Conservation (phyloP, 2,113 vertebrate genomes). For the rabbit (Oryctolagus cuniculus) region DNA sequence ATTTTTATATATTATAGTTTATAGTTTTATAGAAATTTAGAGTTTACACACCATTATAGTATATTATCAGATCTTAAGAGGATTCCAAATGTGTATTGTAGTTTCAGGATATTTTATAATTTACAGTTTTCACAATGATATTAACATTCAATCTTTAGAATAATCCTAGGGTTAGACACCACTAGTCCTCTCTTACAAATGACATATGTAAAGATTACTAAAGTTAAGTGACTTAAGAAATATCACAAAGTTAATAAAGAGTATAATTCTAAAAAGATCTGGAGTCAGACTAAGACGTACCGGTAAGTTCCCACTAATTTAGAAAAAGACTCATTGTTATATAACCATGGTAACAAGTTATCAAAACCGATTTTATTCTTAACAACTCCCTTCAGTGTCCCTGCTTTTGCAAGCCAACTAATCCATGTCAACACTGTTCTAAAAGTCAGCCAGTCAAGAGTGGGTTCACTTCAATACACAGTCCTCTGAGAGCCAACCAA, state of each 20-base stretch:
- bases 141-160: conserved; percentile 43
- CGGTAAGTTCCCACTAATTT: neutral
- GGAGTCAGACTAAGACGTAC: neutral
- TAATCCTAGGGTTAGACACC: neutral
- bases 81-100: conserved; percentile 19
- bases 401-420: neutral
- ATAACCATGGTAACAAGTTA: neutral
- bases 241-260: neutral
- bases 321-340: neutral
- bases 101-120: neutral
- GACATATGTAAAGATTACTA: neutral
- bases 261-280: neutral
- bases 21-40: neutral
- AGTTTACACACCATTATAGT: neutral
- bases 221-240: conserved; percentile 19
- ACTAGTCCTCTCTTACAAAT: neutral
- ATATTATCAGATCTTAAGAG: conserved; percentile 1
- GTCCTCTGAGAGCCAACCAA: neutral
- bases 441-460: neutral
- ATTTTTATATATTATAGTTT: neutral
- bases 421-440: neutral
- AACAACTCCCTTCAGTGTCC: neutral
- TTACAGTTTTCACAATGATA: conserved; percentile 14
- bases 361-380: neutral
- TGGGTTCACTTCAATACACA: neutral